Conservation (phyloP, 92 coral and sea anemone species). For the Bergia puertoricense region DNA sequence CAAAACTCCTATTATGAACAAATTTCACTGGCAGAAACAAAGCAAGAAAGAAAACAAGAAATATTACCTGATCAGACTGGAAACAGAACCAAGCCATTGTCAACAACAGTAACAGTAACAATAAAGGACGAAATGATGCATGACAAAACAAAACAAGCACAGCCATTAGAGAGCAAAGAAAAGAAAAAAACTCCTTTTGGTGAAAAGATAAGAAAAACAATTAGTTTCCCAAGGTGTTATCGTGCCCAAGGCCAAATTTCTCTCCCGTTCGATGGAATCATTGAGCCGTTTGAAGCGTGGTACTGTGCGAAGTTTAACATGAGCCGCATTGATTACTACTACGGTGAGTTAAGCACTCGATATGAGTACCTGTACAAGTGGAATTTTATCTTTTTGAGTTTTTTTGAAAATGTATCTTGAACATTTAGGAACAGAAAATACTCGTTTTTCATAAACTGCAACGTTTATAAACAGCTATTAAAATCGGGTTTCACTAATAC, state of each 20-base stretch:
- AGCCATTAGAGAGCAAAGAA: not conserved
- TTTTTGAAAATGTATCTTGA: too few relatives aligned
- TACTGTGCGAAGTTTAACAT: constrained; percentile 75
- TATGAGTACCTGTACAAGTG: not conserved
- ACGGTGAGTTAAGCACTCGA: constrained; percentile 61
- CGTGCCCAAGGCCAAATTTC: constrained; percentile 84
- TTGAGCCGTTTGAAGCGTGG: constrained; percentile 97
- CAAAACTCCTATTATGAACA: constrained; percentile 37
- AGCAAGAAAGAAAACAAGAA: not conserved
- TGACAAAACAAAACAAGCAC: constrained; percentile 15
- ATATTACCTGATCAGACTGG: not conserved
- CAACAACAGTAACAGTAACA: constrained; percentile 8
- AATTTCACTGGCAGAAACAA: constrained; percentile 5
- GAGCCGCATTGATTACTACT: constrained; percentile 97
- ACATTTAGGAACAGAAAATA: too few relatives aligned
- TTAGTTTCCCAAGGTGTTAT: constrained; percentile 73
- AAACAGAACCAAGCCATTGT: not conserved
- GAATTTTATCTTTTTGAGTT: too few relatives aligned
- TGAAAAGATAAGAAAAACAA: not conserved
- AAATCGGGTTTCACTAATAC: too few relatives aligned
- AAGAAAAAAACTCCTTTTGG: not conserved
- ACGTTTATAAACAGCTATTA: too few relatives aligned
- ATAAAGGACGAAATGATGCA: not conserved
- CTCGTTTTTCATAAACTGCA: too few relatives aligned
- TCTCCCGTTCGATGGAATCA: constrained; percentile 84